Base-by-base conservation (phyloP, 1,140 invertebrate genomes). In the Nasonia longicornis region DNA sequence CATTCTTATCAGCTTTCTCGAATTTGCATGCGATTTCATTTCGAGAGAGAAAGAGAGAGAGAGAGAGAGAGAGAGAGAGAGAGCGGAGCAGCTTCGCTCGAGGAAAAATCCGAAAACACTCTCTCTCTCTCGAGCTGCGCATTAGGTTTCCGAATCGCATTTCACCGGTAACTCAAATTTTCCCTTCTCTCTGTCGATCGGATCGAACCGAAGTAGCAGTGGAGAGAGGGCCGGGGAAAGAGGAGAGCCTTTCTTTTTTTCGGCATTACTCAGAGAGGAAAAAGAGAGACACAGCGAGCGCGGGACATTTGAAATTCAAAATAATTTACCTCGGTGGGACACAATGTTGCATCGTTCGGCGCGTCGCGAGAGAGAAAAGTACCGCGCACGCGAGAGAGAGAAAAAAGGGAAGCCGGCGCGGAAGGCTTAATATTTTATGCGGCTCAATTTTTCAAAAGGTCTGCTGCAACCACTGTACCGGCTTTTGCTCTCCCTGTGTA, bases 301-400 rank as follows among this genome's bases (percentile, higher is more conserved):
- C 78, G 70, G 52, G 79, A 82, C 83, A 88, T 88, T 87, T 87
- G 85, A 87, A 88, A 85, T 88, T 87, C 87, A 88, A 87, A 88
- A 86, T 84, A 88, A 85, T 86, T 87, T 86, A 87, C 84, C 86
- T 85, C 81, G 81, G 82, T 16, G 22, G 63, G n/a, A 79, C 69
- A 79, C 66, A 58, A 52, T 72, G 77, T 72, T 72, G 77, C 72
- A 71, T 72, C 67, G 64, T 63, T 31, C 38, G 76, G 74, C 52
- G 74, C 52, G 75, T 52, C 14, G 66, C 31, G 12, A 29, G 29
- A 72, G 10, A 64, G 66, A 48, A 80, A 29, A 64, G 26, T 58
- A 72, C 1, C 16, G 1, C 22, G 64, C 31, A 35, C 31, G 31
- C 31, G 31, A 6, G 26, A 26, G 26, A 26, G 26, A 26, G 26